phyloP scores from a whole-genome alignment of 2,888 invertebrate species.

The Junonia oenone region DNA sequence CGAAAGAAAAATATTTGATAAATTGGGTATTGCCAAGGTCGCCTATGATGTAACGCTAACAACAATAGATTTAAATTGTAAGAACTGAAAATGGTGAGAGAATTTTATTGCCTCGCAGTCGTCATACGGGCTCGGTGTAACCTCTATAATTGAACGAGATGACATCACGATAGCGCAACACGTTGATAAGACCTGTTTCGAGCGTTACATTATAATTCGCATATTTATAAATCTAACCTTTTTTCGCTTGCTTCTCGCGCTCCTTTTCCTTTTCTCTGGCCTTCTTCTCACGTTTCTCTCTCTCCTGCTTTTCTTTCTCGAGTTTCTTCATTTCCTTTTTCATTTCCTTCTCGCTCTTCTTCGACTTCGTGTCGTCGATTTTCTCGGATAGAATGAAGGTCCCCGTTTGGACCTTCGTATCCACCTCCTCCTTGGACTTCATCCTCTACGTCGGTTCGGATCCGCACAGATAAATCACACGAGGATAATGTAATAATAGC shows the following conservation, averaged over 20 bases:
- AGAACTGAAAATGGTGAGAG: constrained; percentile 42
- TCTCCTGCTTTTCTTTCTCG: constrained; percentile 72
- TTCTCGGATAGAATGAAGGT: constrained; percentile 80
- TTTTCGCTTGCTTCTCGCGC: constrained; percentile 64
- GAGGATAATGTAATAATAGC: constrained; percentile 46
- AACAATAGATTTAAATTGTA: constrained; percentile 49
- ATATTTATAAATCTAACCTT: constrained; percentile 47
- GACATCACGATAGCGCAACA: constrained; percentile 55
- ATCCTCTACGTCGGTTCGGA: constrained; percentile 41
- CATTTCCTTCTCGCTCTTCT: constrained; percentile 69
- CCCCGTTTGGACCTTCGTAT: constrained; percentile 65
- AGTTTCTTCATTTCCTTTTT: constrained; percentile 75
- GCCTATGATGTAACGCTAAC: constrained; percentile 58
- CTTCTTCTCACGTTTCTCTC: constrained; percentile 73
- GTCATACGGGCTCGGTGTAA: constrained; percentile 39
- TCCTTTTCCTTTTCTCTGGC: constrained; percentile 74
- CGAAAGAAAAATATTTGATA: constrained; percentile 51
- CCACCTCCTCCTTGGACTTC: constrained; percentile 73
- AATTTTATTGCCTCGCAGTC: constrained; percentile 41
- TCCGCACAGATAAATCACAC: constrained; percentile 43
- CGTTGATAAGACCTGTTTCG: constrained; percentile 24
- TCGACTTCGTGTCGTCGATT: constrained; percentile 71
- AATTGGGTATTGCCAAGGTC: constrained; percentile 57
- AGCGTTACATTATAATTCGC: constrained; percentile 7
- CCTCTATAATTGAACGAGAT: constrained; percentile 45